Percentiles rank a stretch among this genome's conserved stretches.
Conservation (phyloP, 1,140 invertebrate species). For the Anastrepha ludens region DNA sequence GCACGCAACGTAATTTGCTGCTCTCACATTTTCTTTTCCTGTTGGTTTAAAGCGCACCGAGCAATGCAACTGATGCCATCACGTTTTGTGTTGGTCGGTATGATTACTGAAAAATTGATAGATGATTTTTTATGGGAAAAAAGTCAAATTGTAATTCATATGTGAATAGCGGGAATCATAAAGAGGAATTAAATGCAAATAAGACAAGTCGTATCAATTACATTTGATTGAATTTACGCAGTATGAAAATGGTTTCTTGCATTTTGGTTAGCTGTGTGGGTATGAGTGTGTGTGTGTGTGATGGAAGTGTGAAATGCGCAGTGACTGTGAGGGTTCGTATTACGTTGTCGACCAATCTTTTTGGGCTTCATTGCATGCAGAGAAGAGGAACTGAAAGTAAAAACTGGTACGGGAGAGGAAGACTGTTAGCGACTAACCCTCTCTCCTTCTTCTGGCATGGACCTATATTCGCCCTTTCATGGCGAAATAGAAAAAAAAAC, state of each 20-base stretch:
- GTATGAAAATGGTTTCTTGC: background rate
- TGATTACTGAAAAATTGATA: background rate
- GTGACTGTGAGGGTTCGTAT: background rate
- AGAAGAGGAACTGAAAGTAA: too few species aligned
- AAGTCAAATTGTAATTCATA: background rate
- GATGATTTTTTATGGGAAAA: background rate
- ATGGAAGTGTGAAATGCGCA: background rate
- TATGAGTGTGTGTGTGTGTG: background rate
- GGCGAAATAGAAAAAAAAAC: too few species aligned
- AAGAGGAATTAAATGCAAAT: background rate
- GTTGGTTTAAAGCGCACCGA: background rate
- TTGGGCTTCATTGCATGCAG: too few species aligned
- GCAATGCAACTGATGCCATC: background rate
- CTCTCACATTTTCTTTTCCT: conserved; percentile 38
- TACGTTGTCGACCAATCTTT: background rate
- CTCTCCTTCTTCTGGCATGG: too few species aligned
- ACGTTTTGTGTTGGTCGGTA: background rate
- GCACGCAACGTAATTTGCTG: background rate
- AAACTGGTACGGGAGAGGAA: too few species aligned
- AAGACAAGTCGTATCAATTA: background rate
- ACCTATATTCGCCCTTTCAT: too few species aligned
- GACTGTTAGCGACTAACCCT: too few species aligned
- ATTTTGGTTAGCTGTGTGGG: background rate
- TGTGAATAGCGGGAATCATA: background rate
- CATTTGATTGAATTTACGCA: background rate